Evolutionary conservation across 2,113 vertebrate species (phyloP).

Genomic region (Myiagra hebetior): DNA sequence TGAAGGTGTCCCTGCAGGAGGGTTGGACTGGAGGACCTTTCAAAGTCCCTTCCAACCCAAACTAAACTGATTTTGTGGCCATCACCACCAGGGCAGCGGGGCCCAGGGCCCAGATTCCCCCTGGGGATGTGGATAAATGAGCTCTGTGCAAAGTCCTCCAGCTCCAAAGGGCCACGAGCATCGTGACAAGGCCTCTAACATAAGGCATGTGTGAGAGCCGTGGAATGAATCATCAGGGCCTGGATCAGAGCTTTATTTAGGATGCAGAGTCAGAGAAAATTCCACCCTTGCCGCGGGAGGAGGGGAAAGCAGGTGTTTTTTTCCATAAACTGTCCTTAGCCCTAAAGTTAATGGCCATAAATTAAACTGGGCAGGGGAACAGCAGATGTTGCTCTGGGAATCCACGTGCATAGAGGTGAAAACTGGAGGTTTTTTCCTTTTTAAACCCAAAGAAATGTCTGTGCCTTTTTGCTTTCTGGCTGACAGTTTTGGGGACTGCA

Average conservation of each 20-base stretch:
- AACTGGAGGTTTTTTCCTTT: background rate
- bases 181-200: slow-evolving; percentile 60
- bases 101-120: background rate
- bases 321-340: slow-evolving; percentile 70
- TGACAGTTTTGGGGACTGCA: background rate
- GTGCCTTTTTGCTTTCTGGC: background rate
- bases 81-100: accelerated
- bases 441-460: background rate
- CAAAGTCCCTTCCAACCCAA: background rate
- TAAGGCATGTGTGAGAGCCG: slow-evolving; percentile 49
- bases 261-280: slow-evolving; percentile 61
- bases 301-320: slow-evolving; percentile 69
- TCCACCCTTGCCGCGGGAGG: slow-evolving; percentile 48
- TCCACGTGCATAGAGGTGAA: background rate
- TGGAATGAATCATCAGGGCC: slow-evolving; percentile 52
- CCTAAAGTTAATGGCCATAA: slow-evolving; percentile 46
- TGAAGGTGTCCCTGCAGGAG: background rate
- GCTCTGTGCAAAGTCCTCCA: background rate
- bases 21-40: background rate
- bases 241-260: slow-evolving; percentile 53
- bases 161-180: background rate
- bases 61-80: background rate
- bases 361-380: slow-evolving; percentile 18
- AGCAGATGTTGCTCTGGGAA: slow-evolving; percentile 49
- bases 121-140: background rate